These are phyloP conservation scores for Plagiodera versicolora DNA, from an alignment of 2,888 invertebrate genomes.

Conservation along the genomic window DNA sequence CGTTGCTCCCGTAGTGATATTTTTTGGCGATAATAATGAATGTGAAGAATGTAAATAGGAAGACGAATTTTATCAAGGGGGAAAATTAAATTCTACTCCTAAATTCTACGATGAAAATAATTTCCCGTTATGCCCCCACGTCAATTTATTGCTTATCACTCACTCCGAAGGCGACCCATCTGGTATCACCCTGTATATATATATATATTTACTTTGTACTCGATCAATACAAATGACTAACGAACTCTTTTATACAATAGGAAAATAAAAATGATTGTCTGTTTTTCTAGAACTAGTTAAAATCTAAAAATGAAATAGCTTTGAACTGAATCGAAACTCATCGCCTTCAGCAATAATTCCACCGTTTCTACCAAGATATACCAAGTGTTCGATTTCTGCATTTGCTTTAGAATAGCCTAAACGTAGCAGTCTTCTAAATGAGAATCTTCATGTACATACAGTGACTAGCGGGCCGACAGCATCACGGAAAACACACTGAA, in stretches of 20 bases:
- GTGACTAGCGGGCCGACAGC: background rate
- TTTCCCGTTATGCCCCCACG: background rate
- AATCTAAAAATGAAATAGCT: conserved; percentile 17
- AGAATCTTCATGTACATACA: conserved; percentile 31
- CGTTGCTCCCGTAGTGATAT: too few species aligned
- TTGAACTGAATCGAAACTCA: background rate
- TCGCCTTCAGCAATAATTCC: too few species aligned
- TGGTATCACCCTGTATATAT: background rate
- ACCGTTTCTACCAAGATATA: too few species aligned
- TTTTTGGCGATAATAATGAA: too few species aligned
- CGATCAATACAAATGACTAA: conserved; percentile 27
- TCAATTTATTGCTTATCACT: conserved; percentile 11
- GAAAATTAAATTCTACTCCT: background rate
- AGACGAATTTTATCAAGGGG: background rate
- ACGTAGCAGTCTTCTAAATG: conserved; percentile 41
- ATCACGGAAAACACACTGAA: too few species aligned
- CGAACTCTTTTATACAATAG: conserved; percentile 23
- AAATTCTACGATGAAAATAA: background rate
- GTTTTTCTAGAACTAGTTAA: conserved; percentile 31
- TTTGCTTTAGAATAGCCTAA: conserved; percentile 27
- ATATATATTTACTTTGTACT: conserved; percentile 28
- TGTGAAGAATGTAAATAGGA: background rate
- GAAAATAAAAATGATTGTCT: conserved; percentile 30
- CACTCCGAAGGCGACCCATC: background rate
- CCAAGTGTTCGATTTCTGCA: too few species aligned